A percentile compares a stretch with the other conserved stretches of the same genome.
Conservation (phyloP, 2,797 vertebrate genomes). For the Mionectes olivaceus region DNA sequence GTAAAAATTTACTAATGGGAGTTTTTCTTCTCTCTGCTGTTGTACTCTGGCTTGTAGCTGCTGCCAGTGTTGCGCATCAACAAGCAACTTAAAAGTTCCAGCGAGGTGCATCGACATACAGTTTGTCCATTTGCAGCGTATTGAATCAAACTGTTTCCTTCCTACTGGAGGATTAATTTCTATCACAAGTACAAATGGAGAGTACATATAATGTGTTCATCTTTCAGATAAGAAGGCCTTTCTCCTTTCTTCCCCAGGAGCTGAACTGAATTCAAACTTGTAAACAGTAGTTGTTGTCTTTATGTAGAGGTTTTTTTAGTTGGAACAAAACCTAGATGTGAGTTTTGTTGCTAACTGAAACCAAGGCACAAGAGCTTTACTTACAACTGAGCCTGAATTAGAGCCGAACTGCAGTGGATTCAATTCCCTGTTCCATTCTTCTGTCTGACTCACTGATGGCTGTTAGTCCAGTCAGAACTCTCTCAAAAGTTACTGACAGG, state of each 20-base stretch:
- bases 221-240: neutral
- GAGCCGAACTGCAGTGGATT: neutral
- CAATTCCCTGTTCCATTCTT: neutral
- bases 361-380: neutral
- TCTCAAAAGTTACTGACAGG: neutral
- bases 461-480: neutral
- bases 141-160: constrained; percentile 24
- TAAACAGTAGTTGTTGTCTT: neutral
- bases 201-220: neutral
- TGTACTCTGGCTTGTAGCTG: neutral
- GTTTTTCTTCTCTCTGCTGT: neutral
- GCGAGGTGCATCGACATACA: neutral
- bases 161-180: constrained; percentile 24
- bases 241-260: neutral
- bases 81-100: neutral
- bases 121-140: neutral
- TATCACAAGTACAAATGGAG: neutral
- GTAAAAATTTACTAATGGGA: neutral
- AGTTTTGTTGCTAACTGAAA: neutral
- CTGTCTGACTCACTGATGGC: neutral
- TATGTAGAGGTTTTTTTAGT: neutral
- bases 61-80: neutral
- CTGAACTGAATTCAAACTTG: neutral
- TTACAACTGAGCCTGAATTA: neutral
- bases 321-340: neutral